phyloP scores from a whole-genome alignment of 2,888 invertebrate species.

The Platycheirus albimanus region DNA sequence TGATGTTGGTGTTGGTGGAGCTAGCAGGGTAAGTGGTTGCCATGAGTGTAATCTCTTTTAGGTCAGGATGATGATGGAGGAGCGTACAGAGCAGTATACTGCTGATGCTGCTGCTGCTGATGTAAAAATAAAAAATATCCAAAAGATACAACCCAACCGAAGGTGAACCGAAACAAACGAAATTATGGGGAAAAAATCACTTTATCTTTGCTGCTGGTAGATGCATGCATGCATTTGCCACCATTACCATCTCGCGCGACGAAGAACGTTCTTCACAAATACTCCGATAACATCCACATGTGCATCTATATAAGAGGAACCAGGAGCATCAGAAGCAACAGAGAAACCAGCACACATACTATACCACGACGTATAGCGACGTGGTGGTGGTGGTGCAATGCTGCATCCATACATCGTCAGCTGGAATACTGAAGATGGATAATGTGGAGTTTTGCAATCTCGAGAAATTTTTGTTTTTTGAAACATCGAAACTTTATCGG shows the following conservation, averaged over 20 bases:
- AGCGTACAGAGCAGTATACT: not conserved
- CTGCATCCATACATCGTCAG: constrained; percentile 1
- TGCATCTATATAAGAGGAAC: constrained; percentile 1
- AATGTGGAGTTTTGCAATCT: constrained; percentile 30
- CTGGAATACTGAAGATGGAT: constrained; percentile 25
- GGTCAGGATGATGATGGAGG: constrained; percentile 66
- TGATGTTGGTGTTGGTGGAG: constrained; percentile 38
- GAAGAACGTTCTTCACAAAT: constrained; percentile 59
- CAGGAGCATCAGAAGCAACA: constrained; percentile 37
- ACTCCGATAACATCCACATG: constrained; percentile 57
- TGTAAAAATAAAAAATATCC: constrained; percentile 10
- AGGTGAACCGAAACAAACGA: constrained; percentile 73
- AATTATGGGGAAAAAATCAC: constrained; percentile 68
- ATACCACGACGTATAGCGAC: not conserved
- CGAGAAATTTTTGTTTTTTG: constrained; percentile 2
- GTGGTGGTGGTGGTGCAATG: not conserved
- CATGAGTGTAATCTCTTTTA: constrained; percentile 67
- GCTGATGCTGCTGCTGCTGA: constrained; percentile 16
- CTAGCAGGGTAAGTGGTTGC: constrained; percentile 65
- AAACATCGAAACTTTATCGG: not conserved
- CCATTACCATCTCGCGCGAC: constrained; percentile 50
- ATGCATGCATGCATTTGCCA: constrained; percentile 70
- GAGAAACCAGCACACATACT: not conserved
- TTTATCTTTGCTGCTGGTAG: constrained; percentile 52
- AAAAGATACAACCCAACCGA: constrained; percentile 51